Evolutionary conservation across 2,888 invertebrate species (phyloP), one percentile per base, ranked within the genome.

Genomic region (Drosophila kuntzei): DNA sequence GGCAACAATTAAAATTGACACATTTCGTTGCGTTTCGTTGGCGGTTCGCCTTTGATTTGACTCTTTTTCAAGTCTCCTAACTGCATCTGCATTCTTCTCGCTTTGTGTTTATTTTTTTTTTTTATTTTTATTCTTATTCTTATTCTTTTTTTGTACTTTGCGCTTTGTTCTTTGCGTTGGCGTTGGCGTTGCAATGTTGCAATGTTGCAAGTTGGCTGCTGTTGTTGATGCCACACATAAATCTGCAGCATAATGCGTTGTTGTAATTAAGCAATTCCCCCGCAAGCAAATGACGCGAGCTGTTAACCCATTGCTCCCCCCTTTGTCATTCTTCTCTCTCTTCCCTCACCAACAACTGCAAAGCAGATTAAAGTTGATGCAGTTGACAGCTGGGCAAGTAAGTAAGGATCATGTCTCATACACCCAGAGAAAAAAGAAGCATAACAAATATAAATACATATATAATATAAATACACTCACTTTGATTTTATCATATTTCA

Each of bases 1-100:
- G 84, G 77, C 79, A 77, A 84, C 90, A 89, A 88, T 90, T 90
- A 90, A 88, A 90, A 89, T 88, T 90, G 90, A 89, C 88, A 89
- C 89, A 88, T 88, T 90, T 90, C 77, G 87, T 80, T 89, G 86
- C 88, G 83, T 88, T 81, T 75, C 81, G 68, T 72, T 68, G 71
- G 63, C 69, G 84, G 72, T 66, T 62, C 54, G 54, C 67, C 74
- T 77, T 82, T 84, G 80, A 75, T 80, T 62, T 60, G 51, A 20
- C 53, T 55, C 68, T 62, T 22, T 32, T 39, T 29, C 9, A 22
- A 16, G 9, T 27, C 20, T 44, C 36, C 68, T 57, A 76, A 78
- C 79, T 76, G 79, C 60, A 75, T 75, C 75, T 70, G 76, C 82
- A 71, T 82, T 79, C 76, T 71, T 61, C 59, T 72, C 66, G 69